These are phyloP conservation scores for Dasypogon diadema DNA, from an alignment of 2,888 invertebrate genomes.

Conservation along the genomic window DNA sequence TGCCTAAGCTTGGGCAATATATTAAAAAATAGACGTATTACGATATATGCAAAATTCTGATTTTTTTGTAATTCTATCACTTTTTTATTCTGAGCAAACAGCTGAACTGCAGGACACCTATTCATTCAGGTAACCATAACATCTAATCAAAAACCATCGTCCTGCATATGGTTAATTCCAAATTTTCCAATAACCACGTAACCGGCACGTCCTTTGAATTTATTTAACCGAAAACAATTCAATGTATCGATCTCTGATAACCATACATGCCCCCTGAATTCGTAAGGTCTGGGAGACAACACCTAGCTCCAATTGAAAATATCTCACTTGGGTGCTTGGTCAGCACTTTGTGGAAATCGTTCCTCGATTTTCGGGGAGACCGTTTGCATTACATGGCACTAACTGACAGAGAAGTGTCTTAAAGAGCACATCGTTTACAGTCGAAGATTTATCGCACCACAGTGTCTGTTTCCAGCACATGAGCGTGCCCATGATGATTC, in stretches of 20 bases:
- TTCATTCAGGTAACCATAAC: conserved; percentile 20
- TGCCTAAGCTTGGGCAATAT: too few species aligned
- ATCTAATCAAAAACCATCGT: background rate
- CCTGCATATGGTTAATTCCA: conserved; percentile 23
- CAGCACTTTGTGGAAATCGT: conserved; percentile 39
- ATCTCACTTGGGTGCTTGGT: conserved; percentile 46
- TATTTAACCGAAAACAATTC: conserved; percentile 40
- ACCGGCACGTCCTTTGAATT: conserved; percentile 23
- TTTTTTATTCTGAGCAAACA: too few species aligned
- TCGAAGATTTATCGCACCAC: conserved; percentile 10
- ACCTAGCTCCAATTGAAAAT: conserved; percentile 38
- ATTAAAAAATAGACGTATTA: too few species aligned
- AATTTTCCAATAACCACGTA: conserved; percentile 16
- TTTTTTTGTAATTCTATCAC: too few species aligned
- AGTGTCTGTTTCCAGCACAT: background rate
- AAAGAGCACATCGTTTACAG: conserved; percentile 23
- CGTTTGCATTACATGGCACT: conserved; percentile 14
- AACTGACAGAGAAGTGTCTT: conserved; percentile 18
- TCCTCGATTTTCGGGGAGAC: conserved; percentile 27
- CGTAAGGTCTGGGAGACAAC: conserved; percentile 12
- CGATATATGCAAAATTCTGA: too few species aligned
- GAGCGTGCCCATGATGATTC: background rate
- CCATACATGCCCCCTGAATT: background rate
- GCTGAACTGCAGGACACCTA: conserved; percentile 25
- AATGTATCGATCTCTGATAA: conserved; percentile 30